Evolutionary conservation across 2,888 invertebrate genomes (phyloP).

Genomic region (Watsonalla cultraria): DNA sequence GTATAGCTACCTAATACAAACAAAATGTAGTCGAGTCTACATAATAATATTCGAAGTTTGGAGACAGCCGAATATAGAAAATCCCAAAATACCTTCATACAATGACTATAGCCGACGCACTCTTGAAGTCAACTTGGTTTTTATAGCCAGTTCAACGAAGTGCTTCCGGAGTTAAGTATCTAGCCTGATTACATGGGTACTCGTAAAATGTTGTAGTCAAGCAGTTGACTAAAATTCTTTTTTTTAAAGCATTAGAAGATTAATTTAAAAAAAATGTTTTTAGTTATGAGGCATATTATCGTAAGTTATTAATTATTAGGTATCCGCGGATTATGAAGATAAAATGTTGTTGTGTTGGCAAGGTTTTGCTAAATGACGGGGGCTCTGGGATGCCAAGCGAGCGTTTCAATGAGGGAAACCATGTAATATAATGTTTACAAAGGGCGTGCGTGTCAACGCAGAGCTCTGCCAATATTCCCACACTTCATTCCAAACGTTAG

Average conservation of each 20-base stretch:
- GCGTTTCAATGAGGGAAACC: not conserved
- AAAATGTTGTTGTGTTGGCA: not conserved
- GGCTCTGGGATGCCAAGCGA: no score
- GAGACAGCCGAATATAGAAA: not conserved
- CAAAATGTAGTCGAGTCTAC: not conserved
- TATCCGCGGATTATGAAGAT: not conserved
- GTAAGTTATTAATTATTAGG: conserved; percentile 8
- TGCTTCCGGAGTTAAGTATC: conserved; percentile 39
- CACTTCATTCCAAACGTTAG: not conserved
- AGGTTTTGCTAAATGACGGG: not conserved
- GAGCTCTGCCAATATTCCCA: not conserved
- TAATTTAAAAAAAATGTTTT: not conserved
- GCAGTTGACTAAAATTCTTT: not conserved
- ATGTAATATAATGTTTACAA: not conserved
- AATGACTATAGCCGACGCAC: not conserved
- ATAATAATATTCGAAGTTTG: not conserved
- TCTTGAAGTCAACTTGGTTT: conserved; percentile 14
- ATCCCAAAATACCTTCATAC: not conserved
- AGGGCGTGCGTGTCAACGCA: not conserved
- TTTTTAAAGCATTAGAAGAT: conserved; percentile 3
- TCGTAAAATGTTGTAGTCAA: not conserved
- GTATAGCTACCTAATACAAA: not conserved
- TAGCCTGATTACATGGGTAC: conserved; percentile 9
- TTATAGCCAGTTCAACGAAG: conserved; percentile 40
- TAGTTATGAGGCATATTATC: no score